These are phyloP conservation scores for Ornithoptera priamus DNA, from an alignment of 2,888 invertebrate genomes.

Conservation along the genomic window DNA sequence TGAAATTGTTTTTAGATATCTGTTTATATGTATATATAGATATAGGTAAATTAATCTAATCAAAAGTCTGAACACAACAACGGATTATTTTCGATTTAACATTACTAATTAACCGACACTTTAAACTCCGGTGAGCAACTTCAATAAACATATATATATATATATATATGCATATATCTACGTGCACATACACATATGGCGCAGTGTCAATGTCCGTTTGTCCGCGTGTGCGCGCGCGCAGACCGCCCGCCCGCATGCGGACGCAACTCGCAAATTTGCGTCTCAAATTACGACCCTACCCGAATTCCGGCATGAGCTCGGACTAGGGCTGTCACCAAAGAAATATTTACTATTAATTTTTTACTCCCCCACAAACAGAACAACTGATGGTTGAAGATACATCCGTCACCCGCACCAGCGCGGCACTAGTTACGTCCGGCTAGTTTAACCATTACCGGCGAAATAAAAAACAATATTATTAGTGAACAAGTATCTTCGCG, in stretches of 20 bases:
- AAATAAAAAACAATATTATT: too few relatives aligned
- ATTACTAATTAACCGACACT: too few relatives aligned
- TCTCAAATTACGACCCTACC: slow-evolving; percentile 10
- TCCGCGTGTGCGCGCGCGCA: background rate
- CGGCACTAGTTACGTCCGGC: too few relatives aligned
- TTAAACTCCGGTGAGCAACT: too few relatives aligned
- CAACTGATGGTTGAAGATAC: background rate
- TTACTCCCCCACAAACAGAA: background rate
- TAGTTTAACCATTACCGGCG: too few relatives aligned
- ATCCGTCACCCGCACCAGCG: too few relatives aligned
- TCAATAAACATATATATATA: background rate
- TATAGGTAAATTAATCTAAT: too few relatives aligned
- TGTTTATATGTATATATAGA: too few relatives aligned
- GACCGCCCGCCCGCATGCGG: background rate
- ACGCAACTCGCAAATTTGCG: slow-evolving; percentile 12
- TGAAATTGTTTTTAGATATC: too few relatives aligned
- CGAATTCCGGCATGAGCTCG: slow-evolving; percentile 16
- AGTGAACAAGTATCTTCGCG: too few relatives aligned
- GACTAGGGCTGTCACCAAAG: slow-evolving; percentile 8
- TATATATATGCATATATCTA: background rate
- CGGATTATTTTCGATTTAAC: too few relatives aligned
- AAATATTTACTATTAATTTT: background rate
- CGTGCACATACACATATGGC: background rate
- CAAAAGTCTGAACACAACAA: too few relatives aligned
- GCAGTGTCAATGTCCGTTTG: slow-evolving; percentile 14